These are phyloP conservation scores for Drosophila lutescens DNA, from an alignment of 2,888 invertebrate species.

Conservation along the genomic window DNA sequence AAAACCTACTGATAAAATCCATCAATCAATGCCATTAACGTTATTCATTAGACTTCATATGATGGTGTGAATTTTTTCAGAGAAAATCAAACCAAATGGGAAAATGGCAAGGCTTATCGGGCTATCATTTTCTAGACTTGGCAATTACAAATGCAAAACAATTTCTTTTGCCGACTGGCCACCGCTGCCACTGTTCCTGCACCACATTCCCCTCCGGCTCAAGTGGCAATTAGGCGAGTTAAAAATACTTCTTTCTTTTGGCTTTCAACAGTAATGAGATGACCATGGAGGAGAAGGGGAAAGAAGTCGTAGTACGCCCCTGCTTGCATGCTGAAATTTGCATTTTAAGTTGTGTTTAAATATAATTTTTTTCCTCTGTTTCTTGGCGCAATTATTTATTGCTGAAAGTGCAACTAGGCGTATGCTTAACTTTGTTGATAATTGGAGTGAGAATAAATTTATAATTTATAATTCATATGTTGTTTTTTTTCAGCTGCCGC, in stretches of 20 bases:
- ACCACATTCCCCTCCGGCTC: constrained; percentile 17
- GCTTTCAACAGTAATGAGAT: constrained; percentile 60
- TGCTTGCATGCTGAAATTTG: constrained; percentile 61
- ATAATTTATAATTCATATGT: constrained; percentile 60
- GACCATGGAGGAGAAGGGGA: constrained; percentile 1
- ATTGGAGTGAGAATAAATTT: constrained; percentile 78
- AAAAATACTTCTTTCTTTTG: constrained; percentile 64
- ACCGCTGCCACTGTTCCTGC: constrained; percentile 1
- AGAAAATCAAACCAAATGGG: not conserved
- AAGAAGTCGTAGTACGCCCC: constrained; percentile 19
- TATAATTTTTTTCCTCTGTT: constrained; percentile 47
- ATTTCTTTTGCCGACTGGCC: constrained; percentile 58
- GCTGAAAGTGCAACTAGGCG: constrained; percentile 73
- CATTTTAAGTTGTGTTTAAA: constrained; percentile 76
- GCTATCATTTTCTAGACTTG: constrained; percentile 16
- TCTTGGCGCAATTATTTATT: constrained; percentile 66
- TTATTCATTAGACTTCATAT: not conserved
- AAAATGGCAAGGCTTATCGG: constrained; percentile 14
- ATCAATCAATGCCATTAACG: not conserved
- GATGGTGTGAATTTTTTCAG: not conserved
- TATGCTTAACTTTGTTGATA: constrained; percentile 78
- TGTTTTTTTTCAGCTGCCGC: constrained; percentile 10
- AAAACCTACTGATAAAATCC: not conserved
- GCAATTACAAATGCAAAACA: constrained; percentile 56
- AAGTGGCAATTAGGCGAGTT: constrained; percentile 61